phyloP scores from a whole-genome alignment of 1,140 invertebrate species.

The Drosophila bifasciata region DNA sequence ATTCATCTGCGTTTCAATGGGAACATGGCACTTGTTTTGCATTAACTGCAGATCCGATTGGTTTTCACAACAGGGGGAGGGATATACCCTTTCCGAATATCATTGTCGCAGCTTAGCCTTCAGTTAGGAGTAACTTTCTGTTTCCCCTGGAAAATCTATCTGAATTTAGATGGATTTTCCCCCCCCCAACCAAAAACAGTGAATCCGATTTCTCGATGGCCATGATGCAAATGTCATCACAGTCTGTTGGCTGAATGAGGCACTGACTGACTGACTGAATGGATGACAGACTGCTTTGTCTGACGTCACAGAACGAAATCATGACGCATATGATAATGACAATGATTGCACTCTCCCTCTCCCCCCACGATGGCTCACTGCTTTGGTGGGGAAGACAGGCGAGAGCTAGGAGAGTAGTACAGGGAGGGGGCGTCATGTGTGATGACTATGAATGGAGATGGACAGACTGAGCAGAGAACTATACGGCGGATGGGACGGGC shows the following conservation, averaged over 20 bases:
- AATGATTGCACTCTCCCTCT: constrained; percentile 58
- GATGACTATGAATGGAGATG: constrained; percentile 51
- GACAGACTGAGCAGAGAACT: constrained; percentile 23
- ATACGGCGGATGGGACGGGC: background rate
- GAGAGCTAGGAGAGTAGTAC: constrained; percentile 26
- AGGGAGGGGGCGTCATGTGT: constrained; percentile 58
- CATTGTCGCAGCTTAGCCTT: constrained; percentile 19
- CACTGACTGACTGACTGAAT: constrained; percentile 27
- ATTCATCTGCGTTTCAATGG: constrained; percentile 20
- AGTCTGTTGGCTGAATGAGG: constrained; percentile 39
- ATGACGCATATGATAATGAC: constrained; percentile 80
- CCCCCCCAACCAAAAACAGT: background rate
- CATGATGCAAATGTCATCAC: constrained; percentile 51
- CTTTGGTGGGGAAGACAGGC: constrained; percentile 53
- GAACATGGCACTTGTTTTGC: constrained; percentile 49
- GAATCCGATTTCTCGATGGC: constrained; percentile 3
- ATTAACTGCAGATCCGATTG: constrained; percentile 43
- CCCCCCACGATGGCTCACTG: constrained; percentile 17
- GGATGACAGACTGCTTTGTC: constrained; percentile 28
- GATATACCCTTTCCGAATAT: constrained; percentile 1
- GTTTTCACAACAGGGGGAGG: background rate
- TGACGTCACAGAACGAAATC: constrained; percentile 63
- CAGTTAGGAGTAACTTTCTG: constrained; percentile 7
- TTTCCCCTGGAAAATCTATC: background rate
- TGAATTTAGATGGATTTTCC: too few species aligned